Conservation (phyloP, 2,113 vertebrate genomes). For the Tenrec ecaudatus region DNA sequence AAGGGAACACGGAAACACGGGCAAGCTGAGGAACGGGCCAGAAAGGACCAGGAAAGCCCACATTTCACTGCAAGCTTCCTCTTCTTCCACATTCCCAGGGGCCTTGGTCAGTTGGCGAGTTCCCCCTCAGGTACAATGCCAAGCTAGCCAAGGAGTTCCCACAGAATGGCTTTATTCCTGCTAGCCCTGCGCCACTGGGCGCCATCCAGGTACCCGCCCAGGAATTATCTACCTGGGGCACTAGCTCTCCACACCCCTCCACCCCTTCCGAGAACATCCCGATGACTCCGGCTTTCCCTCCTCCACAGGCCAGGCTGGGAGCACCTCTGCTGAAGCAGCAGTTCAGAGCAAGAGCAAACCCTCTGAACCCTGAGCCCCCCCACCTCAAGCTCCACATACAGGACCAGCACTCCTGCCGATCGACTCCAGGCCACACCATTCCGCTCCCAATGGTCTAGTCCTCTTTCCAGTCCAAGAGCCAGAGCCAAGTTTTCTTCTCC, state of each 20-base stretch:
- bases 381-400: not conserved
- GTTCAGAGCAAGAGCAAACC: not conserved
- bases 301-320: not conserved
- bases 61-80: not conserved
- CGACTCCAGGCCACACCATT: not conserved
- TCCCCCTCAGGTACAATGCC: not conserved
- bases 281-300: not conserved
- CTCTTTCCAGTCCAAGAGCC: not conserved
- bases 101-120: not conserved
- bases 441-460: not conserved
- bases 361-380: too few relatives aligned
- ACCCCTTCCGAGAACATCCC: not conserved
- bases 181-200: not conserved
- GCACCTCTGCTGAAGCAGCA: not conserved
- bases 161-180: not conserved
- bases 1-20: not conserved
- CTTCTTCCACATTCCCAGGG: not conserved
- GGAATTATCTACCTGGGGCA: too few relatives aligned
- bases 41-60: not conserved
- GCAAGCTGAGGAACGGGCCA: not conserved
- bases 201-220: too few relatives aligned
- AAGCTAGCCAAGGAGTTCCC: not conserved
- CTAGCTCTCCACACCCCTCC: not conserved
- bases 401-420: too few relatives aligned
- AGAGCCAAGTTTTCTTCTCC: conserved; percentile 24